These are phyloP conservation scores for Amiota mariae DNA, from an alignment of 2,888 invertebrate genomes.

Conservation along the genomic window DNA sequence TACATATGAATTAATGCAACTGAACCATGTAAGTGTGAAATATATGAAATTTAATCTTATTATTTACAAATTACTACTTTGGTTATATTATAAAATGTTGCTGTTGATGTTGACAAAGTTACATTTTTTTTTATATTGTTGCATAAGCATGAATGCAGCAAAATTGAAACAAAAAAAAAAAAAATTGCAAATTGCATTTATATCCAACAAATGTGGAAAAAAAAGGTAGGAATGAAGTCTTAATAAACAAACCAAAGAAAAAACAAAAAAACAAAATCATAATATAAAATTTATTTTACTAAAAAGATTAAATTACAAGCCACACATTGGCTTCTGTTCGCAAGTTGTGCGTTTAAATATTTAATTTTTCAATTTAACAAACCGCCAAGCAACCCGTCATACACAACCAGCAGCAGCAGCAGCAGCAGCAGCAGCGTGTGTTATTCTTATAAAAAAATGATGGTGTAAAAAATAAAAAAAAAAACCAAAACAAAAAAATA, in stretches of 20 bases:
- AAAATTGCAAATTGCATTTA: not conserved
- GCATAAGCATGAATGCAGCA: conserved; percentile 49
- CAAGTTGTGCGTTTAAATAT: conserved; percentile 9
- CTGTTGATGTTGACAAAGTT: conserved; percentile 54
- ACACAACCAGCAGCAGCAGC: no score
- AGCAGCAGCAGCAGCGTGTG: no score
- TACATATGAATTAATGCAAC: not conserved
- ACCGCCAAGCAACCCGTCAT: not conserved
- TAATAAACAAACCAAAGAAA: conserved; percentile 28
- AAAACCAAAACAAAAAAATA: no score
- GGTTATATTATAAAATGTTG: conserved; percentile 54
- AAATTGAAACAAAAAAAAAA: conserved; percentile 37
- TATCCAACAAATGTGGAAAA: not conserved
- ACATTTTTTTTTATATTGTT: conserved; percentile 39
- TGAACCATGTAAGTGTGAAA: conserved; percentile 35
- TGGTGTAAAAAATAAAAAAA: no score
- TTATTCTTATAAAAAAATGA: no score
- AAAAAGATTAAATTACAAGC: conserved; percentile 43
- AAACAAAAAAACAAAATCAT: conserved; percentile 31
- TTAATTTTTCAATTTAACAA: conserved; percentile 1
- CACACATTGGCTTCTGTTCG: not conserved
- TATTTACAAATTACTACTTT: conserved; percentile 45
- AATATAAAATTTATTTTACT: conserved; percentile 40
- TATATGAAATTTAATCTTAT: conserved; percentile 53
- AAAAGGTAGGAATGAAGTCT: not conserved